These are phyloP conservation scores for Dasypolia templi DNA, from an alignment of 2,888 invertebrate genomes.

Conservation along the genomic window DNA sequence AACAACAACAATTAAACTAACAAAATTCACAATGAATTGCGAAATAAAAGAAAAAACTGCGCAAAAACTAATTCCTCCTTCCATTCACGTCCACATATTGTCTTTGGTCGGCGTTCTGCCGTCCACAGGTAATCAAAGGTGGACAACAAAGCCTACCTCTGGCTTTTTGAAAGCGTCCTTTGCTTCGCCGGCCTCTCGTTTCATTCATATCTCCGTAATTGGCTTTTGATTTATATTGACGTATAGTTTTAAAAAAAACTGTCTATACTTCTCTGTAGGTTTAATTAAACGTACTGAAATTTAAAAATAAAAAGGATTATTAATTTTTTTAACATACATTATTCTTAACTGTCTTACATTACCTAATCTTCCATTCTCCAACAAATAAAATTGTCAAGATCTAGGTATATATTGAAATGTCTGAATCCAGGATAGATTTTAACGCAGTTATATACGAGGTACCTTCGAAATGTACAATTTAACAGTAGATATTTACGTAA, in stretches of 20 bases:
- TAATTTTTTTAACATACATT: too few species aligned
- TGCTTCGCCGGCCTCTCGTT: slow-evolving; percentile 76
- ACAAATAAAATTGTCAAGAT: too few species aligned
- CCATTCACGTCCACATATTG: slow-evolving; percentile 74
- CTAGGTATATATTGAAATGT: too few species aligned
- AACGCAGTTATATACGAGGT: background rate
- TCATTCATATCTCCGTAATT: slow-evolving; percentile 85
- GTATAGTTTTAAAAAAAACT: slow-evolving; percentile 47
- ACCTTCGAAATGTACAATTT: too few species aligned
- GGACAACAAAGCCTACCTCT: slow-evolving; percentile 85
- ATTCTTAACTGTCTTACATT: too few species aligned
- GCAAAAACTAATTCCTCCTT: slow-evolving; percentile 72
- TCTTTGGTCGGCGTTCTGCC: slow-evolving; percentile 73
- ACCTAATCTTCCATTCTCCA: too few species aligned
- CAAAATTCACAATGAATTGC: slow-evolving; percentile 52
- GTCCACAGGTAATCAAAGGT: slow-evolving; percentile 87
- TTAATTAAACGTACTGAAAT: background rate
- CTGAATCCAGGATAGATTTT: background rate
- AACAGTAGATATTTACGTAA: background rate
- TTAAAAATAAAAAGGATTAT: too few species aligned
- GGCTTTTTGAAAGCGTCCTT: slow-evolving; percentile 84
- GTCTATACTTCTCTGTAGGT: background rate
- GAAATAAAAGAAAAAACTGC: slow-evolving; percentile 54
- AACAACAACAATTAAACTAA: slow-evolving; percentile 47
- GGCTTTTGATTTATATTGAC: slow-evolving; percentile 84